These are phyloP conservation scores for Rhinogobio ventralis DNA, from an alignment of 2,797 vertebrate genomes.

Conservation along the genomic window DNA sequence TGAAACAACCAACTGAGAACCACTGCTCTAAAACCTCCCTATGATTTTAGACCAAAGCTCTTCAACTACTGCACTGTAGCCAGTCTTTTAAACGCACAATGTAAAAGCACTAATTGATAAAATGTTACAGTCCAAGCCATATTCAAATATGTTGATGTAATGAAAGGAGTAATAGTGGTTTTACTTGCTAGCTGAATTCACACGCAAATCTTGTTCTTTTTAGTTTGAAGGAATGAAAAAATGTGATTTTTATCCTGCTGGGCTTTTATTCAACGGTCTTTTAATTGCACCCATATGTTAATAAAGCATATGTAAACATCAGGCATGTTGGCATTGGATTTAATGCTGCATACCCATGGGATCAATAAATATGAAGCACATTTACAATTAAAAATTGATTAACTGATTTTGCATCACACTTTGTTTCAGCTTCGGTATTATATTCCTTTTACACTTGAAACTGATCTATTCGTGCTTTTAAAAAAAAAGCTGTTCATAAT, in stretches of 20 bases:
- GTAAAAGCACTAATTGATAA: slow-evolving; percentile 58
- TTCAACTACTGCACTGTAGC: slow-evolving; percentile 58
- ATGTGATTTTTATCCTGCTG: not conserved
- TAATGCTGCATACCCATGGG: not conserved
- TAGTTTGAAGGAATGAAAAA: not conserved
- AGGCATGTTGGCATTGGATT: not conserved
- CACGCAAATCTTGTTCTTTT: slow-evolving; percentile 1
- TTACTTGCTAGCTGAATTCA: not conserved
- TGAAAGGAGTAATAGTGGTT: not conserved
- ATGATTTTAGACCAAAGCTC: slow-evolving; percentile 28
- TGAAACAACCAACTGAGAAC: slow-evolving; percentile 9
- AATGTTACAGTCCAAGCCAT: slow-evolving; percentile 65
- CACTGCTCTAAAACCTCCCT: not conserved
- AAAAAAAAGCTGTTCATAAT: not conserved
- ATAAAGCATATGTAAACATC: slow-evolving; percentile 3
- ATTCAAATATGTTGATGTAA: slow-evolving; percentile 44
- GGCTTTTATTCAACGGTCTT: not conserved
- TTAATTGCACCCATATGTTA: not conserved
- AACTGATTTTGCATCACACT: not conserved
- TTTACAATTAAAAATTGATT: not conserved
- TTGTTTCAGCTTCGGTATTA: not conserved
- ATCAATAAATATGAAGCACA: not conserved
- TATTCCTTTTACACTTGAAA: not conserved
- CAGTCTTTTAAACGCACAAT: slow-evolving; percentile 77
- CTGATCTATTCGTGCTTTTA: not conserved